phyloP scores from a whole-genome alignment of 1,140 invertebrate species.

The Eciton burchellii region DNA sequence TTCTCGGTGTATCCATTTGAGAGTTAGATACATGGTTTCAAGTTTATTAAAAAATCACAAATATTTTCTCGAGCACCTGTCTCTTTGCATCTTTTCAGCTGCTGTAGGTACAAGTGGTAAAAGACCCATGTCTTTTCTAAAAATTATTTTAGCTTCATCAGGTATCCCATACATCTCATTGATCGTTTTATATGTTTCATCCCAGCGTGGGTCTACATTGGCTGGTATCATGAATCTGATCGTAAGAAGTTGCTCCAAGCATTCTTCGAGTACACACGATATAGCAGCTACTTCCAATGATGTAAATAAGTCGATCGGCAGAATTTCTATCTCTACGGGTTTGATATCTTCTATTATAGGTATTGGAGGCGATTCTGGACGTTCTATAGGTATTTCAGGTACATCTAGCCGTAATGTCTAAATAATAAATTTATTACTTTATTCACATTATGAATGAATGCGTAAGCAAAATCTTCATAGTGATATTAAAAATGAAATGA shows the following conservation, averaged over 20 bases:
- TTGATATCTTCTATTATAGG: background rate
- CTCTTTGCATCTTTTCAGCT: conserved; percentile 74
- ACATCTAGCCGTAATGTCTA: background rate
- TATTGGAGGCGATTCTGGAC: background rate
- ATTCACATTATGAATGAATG: no score
- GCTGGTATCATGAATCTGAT: conserved; percentile 68
- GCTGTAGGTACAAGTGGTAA: conserved; percentile 49
- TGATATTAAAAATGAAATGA: no score
- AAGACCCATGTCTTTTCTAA: conserved; percentile 68
- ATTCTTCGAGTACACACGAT: conserved; percentile 65
- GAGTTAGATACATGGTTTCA: no score
- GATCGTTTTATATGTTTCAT: conserved; percentile 67
- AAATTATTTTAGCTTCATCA: conserved; percentile 67
- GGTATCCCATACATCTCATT: conserved; percentile 65
- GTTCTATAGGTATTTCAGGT: background rate
- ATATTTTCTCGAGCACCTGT: no score
- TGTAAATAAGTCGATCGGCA: conserved; percentile 49
- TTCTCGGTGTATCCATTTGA: no score
- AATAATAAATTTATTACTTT: background rate
- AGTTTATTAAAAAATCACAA: no score
- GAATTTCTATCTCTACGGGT: conserved; percentile 66
- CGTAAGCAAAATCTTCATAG: no score
- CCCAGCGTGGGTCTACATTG: conserved; percentile 65
- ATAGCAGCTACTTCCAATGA: conserved; percentile 64
- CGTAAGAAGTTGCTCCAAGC: conserved; percentile 67